These are phyloP conservation scores for Laticauda colubrina DNA, from an alignment of 2,113 vertebrate species.

Conservation along the genomic window DNA sequence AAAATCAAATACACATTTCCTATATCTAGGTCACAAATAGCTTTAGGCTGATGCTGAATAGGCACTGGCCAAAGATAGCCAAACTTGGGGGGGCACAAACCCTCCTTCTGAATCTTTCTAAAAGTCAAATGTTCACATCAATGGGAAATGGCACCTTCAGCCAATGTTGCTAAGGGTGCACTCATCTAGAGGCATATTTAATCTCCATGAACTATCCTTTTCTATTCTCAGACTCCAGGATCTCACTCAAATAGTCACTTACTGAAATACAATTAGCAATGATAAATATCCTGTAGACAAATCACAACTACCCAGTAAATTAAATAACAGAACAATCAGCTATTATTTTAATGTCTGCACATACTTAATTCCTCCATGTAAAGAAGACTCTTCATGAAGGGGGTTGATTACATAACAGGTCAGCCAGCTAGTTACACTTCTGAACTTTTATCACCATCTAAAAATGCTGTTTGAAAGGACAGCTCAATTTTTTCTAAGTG, in stretches of 20 bases:
- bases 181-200: not conserved
- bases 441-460: not conserved
- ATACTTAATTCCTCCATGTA: not conserved
- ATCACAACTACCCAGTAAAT: not conserved
- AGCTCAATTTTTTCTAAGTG: not conserved
- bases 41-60: not conserved
- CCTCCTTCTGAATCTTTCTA: not conserved
- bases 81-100: not conserved
- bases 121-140: not conserved
- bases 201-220: not conserved
- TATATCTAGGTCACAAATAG: not conserved
- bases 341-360: not conserved
- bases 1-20: not conserved
- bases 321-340: no score
- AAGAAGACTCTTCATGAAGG: not conserved
- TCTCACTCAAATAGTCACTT: not conserved
- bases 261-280: not conserved
- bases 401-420: not conserved
- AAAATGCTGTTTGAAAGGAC: not conserved
- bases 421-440: not conserved
- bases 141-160: not conserved
- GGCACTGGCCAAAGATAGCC: not conserved
- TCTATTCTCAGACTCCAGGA: not conserved
- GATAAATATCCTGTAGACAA: not conserved
- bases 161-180: not conserved